A percentile compares a stretch with the other conserved stretches of the same genome.
Conservation (phyloP, 2,797 vertebrate species). For the Triplophysa yarkandensis region DNA sequence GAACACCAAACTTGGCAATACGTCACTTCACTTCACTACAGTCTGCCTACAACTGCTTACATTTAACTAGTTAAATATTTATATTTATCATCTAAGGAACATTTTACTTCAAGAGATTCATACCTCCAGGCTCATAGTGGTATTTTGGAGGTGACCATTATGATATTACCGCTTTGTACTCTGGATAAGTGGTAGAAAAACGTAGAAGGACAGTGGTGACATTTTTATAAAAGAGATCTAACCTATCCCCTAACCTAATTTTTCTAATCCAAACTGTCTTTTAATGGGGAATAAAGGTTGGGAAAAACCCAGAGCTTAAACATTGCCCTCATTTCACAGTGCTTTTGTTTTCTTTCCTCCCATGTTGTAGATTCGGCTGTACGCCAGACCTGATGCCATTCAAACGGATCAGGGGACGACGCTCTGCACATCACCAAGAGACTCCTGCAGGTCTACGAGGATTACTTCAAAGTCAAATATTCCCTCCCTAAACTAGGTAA, state of each 20-base stretch:
- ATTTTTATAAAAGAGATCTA: too few relatives aligned
- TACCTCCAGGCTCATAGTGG: neutral
- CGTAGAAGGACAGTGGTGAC: too few relatives aligned
- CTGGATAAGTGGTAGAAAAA: neutral
- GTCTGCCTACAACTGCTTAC: neutral
- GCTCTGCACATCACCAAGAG: constrained; percentile 87
- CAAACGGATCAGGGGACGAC: constrained; percentile 86
- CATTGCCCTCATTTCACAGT: neutral
- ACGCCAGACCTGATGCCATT: constrained; percentile 85
- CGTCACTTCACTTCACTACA: too few relatives aligned
- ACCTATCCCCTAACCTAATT: neutral
- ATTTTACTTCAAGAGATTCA: neutral
- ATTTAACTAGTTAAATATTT: neutral
- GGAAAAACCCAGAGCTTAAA: too few relatives aligned
- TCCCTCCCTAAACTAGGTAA: constrained; percentile 57
- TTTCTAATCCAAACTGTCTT: too few relatives aligned
- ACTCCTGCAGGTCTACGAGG: constrained; percentile 73
- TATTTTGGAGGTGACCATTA: neutral
- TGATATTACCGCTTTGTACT: neutral
- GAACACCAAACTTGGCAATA: too few relatives aligned
- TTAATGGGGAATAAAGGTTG: too few relatives aligned
- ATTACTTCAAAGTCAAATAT: constrained; percentile 48
- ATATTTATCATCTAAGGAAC: neutral
- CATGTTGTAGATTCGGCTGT: constrained; percentile 80
- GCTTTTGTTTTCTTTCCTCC: constrained; percentile 30